phyloP scores from a whole-genome alignment of 2,797 vertebrate species.

The Tadarida brasiliensis region DNA sequence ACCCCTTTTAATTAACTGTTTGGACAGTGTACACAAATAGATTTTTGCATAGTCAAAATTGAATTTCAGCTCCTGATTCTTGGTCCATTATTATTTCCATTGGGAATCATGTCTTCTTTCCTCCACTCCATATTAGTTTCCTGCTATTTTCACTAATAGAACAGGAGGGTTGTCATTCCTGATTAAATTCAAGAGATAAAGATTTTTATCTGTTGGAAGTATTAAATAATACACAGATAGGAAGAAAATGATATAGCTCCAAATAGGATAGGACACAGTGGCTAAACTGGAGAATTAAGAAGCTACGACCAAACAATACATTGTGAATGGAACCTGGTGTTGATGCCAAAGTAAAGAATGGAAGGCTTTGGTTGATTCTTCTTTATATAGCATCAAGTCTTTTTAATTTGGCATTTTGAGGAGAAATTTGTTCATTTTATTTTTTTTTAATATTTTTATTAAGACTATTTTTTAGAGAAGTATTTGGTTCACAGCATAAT shows the following conservation, averaged over 20 bases:
- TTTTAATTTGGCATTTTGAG: background rate
- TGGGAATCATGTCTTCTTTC: background rate
- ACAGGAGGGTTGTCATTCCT: background rate
- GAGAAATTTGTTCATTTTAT: background rate
- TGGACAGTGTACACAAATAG: background rate
- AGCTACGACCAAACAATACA: background rate
- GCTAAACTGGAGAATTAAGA: background rate
- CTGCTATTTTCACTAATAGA: background rate
- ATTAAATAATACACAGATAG: background rate
- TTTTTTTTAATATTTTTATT: background rate
- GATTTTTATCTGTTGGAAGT: background rate
- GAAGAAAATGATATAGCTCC: background rate
- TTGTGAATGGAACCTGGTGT: background rate
- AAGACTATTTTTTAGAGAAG: background rate
- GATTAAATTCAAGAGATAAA: background rate
- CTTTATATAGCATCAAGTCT: background rate
- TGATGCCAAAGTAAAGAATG: background rate
- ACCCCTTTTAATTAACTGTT: background rate
- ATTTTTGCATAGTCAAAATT: background rate
- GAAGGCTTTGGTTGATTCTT: background rate
- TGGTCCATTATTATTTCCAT: background rate
- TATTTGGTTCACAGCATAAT: background rate
- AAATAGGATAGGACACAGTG: background rate
- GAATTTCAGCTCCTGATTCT: background rate
- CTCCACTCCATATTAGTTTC: background rate